Percentiles rank a stretch among this genome's conserved stretches.
Evolutionary conservation across 2,888 invertebrate species (phyloP).

Genomic region (Caenorhabditis macrosperma): DNA sequence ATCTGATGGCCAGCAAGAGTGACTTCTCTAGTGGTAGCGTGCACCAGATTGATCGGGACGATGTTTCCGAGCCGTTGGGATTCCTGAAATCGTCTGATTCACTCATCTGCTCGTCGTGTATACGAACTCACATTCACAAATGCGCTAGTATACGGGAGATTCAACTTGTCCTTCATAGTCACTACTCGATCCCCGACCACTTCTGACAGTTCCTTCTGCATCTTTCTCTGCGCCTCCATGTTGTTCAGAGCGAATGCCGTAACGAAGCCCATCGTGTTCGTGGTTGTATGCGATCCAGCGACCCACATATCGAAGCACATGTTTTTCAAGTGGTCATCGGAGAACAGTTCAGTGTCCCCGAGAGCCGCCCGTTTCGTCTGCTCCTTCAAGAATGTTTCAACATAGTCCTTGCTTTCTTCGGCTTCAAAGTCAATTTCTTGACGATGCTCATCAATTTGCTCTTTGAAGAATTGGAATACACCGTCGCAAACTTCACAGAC

Average conservation of each 20-base stretch:
- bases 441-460: constrained; percentile 60
- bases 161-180: constrained; percentile 64
- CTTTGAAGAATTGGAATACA: constrained; percentile 56
- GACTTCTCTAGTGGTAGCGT: constrained; percentile 50
- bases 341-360: constrained; percentile 51
- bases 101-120: too few relatives aligned
- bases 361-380: constrained; percentile 47
- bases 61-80: constrained; percentile 61
- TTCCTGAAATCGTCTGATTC: too few relatives aligned
- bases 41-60: constrained; percentile 61
- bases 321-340: constrained; percentile 55
- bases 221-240: constrained; percentile 32
- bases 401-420: constrained; percentile 57
- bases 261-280: constrained; percentile 64
- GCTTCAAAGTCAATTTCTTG: constrained; percentile 47
- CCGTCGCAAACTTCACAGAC: constrained; percentile 39
- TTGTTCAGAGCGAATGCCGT: constrained; percentile 50
- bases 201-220: constrained; percentile 63
- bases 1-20: constrained; percentile 49
- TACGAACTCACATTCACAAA: too few relatives aligned
- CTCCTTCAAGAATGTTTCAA: constrained; percentile 63
- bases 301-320: constrained; percentile 69
- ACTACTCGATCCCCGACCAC: constrained; percentile 63
- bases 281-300: constrained; percentile 71
- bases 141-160: constrained; percentile 63